phyloP scores from a whole-genome alignment of 2,888 invertebrate genomes.

The Germaria angustata region DNA sequence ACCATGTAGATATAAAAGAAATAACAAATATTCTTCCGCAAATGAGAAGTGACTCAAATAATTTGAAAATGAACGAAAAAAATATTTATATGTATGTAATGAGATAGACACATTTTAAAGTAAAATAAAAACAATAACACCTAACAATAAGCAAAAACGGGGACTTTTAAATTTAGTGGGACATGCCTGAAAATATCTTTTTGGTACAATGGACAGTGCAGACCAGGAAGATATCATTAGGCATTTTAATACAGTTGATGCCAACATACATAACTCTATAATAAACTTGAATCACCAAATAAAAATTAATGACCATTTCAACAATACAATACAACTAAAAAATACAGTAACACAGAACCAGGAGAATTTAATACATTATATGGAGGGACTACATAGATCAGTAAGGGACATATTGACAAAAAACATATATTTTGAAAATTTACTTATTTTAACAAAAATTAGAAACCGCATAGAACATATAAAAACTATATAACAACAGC shows the following conservation, averaged over 20 bases:
- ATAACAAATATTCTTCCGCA: too few species aligned
- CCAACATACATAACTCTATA: conserved; percentile 19
- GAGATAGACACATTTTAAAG: conserved; percentile 8
- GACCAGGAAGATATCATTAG: conserved; percentile 5
- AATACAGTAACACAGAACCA: conserved; percentile 23
- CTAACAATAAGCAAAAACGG: conserved; percentile 18
- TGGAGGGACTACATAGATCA: not conserved
- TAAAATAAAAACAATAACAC: too few species aligned
- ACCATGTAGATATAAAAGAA: too few species aligned
- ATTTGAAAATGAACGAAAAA: not conserved
- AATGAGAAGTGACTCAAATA: too few species aligned
- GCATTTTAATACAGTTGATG: too few species aligned
- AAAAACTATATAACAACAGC: not conserved
- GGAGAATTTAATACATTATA: too few species aligned
- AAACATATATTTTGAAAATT: too few species aligned
- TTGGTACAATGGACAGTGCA: conserved; percentile 19
- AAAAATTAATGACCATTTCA: too few species aligned
- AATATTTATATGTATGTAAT: not conserved
- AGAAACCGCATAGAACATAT: not conserved
- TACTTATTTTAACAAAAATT: not conserved
- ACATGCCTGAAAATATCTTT: conserved; percentile 12
- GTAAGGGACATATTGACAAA: not conserved
- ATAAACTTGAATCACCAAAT: not conserved
- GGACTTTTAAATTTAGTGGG: conserved; percentile 22
- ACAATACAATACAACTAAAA: conserved; percentile 31